phyloP scores from a whole-genome alignment of 1,140 invertebrate genomes.

The Plutomurus gul region DNA sequence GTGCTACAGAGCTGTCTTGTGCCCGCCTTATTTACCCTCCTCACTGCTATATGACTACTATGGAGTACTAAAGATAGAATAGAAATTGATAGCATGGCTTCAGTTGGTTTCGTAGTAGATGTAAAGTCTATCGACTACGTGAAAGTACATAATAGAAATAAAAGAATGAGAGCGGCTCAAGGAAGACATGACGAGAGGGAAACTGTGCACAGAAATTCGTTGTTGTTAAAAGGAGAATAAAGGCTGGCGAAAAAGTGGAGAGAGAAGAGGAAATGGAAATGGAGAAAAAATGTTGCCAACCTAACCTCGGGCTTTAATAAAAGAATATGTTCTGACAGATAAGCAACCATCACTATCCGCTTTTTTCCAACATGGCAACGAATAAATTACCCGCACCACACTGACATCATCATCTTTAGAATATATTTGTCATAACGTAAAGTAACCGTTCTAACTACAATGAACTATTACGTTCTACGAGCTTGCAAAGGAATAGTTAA shows the following conservation, averaged over 20 bases:
- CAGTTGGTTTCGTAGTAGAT: neutral
- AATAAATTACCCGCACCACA: slow-evolving; percentile 52
- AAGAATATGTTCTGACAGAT: slow-evolving; percentile 50
- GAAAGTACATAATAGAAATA: no score
- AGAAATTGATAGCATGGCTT: neutral
- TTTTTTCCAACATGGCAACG: slow-evolving; percentile 47
- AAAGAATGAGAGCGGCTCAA: neutral
- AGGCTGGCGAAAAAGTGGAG: slow-evolving; percentile 7
- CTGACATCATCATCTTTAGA: slow-evolving; percentile 51
- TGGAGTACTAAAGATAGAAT: neutral
- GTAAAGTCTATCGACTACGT: neutral
- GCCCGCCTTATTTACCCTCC: no score
- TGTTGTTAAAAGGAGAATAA: slow-evolving; percentile 24
- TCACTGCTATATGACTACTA: neutral
- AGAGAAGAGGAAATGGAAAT: neutral
- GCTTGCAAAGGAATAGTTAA: no score
- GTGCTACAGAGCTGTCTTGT: no score
- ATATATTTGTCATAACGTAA: slow-evolving; percentile 26
- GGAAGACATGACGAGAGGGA: neutral
- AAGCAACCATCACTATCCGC: slow-evolving; percentile 47
- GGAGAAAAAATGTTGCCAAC: slow-evolving; percentile 32
- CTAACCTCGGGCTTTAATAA: slow-evolving; percentile 49
- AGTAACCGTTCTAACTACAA: neutral
- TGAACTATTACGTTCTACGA: no score
- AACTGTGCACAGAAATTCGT: neutral